Conservation (phyloP, 1,140 invertebrate genomes). For the Metopolophium dirhodum region DNA sequence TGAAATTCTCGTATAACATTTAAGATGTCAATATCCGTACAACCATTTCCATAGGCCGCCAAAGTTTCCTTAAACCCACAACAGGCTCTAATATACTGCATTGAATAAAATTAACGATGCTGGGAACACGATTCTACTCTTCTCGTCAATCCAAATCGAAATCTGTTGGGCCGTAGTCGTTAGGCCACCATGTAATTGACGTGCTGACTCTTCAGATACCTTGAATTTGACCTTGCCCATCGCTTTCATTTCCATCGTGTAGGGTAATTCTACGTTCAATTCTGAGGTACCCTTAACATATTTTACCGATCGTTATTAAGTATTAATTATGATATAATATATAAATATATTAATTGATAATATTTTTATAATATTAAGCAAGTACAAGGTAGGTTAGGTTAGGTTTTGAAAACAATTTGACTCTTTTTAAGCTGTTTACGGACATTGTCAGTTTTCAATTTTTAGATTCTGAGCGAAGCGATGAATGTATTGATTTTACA, state of each 20-base stretch:
- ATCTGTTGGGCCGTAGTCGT: constrained; percentile 82
- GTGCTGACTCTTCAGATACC: constrained; percentile 51
- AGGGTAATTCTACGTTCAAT: constrained; percentile 27
- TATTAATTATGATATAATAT: background rate
- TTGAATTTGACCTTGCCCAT: constrained; percentile 52
- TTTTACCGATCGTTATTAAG: background rate
- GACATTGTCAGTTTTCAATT: too few relatives aligned
- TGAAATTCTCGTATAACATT: background rate
- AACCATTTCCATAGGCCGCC: background rate
- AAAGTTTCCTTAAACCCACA: constrained; percentile 39
- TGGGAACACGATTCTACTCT: constrained; percentile 79
- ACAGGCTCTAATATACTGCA: constrained; percentile 74
- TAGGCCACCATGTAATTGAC: constrained; percentile 11
- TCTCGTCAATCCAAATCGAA: constrained; percentile 82
- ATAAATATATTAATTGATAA: too few relatives aligned
- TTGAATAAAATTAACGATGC: constrained; percentile 81
- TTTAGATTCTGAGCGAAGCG: too few relatives aligned
- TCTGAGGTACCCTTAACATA: background rate
- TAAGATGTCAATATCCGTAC: background rate
- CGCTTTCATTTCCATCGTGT: constrained; percentile 55
- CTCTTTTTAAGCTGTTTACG: too few relatives aligned
- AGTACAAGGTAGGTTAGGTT: too few relatives aligned
- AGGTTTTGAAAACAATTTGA: too few relatives aligned
- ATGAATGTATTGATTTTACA: too few relatives aligned
- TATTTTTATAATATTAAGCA: too few relatives aligned